Evolutionary conservation across 2,797 vertebrate genomes (phyloP).

Genomic region (Macropodus opercularis): DNA sequence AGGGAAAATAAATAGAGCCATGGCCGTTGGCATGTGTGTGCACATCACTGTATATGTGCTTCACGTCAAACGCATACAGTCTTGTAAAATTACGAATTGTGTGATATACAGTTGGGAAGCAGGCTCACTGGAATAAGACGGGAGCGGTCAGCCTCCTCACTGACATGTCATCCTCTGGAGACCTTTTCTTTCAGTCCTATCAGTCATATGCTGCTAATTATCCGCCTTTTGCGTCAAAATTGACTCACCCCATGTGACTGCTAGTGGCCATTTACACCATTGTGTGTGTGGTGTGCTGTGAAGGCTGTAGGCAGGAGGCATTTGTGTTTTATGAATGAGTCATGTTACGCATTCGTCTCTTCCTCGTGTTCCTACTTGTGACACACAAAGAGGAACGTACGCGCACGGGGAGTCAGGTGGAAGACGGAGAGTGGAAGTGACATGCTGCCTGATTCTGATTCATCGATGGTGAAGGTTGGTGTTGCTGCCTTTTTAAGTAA

Average conservation of each 20-base stretch:
- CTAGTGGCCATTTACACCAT: slow-evolving; percentile 21
- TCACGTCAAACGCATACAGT: neutral
- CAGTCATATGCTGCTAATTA: slow-evolving; percentile 14
- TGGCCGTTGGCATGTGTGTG: slow-evolving; percentile 50
- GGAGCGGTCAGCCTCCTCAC: neutral
- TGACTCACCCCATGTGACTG: slow-evolving; percentile 39
- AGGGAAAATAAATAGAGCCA: slow-evolving; percentile 75
- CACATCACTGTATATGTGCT: neutral
- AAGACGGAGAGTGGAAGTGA: slow-evolving; percentile 45
- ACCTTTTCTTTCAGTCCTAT: slow-evolving; percentile 23
- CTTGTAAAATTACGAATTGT: neutral
- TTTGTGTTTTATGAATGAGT: slow-evolving; percentile 62
- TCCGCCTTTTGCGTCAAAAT: slow-evolving; percentile 14
- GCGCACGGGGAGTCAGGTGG: slow-evolving; percentile 1
- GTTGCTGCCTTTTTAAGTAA: slow-evolving; percentile 24
- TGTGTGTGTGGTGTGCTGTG: slow-evolving; percentile 25
- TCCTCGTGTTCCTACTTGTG: slow-evolving; percentile 23
- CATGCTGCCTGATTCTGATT: slow-evolving; percentile 45
- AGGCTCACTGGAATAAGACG: neutral
- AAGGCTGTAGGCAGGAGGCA: slow-evolving; percentile 46
- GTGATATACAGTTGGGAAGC: neutral
- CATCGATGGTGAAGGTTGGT: slow-evolving; percentile 41
- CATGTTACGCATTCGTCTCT: slow-evolving; percentile 37
- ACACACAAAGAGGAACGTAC: slow-evolving; percentile 21
- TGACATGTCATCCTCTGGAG: slow-evolving; percentile 20